Evolutionary conservation across 2,888 invertebrate species (phyloP).

Genomic region (Drosophila villosipedis): DNA sequence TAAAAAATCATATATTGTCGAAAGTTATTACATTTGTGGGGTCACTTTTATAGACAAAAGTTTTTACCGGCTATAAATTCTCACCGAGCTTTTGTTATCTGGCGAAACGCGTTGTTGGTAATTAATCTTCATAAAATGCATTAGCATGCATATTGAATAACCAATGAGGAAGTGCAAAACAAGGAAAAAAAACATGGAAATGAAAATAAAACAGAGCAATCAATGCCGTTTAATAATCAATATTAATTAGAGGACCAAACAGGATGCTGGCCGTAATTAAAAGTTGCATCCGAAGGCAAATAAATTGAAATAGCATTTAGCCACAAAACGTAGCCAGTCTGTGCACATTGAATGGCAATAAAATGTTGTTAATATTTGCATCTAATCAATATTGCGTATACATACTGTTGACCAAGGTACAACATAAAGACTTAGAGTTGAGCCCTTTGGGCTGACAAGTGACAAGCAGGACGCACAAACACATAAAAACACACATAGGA

Average conservation of each 20-base stretch:
- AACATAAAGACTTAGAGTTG: conserved; percentile 24
- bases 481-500: not conserved
- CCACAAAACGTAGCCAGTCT: conserved; percentile 30
- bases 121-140: conserved; percentile 73
- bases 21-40: not conserved
- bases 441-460: conserved; percentile 58
- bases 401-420: conserved; percentile 36
- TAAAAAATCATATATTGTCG: not conserved
- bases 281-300: conserved; percentile 35
- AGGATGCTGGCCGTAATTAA: conserved; percentile 51
- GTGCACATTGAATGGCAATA: conserved; percentile 44
- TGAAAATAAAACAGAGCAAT: conserved; percentile 10
- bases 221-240: conserved; percentile 57
- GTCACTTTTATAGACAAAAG: not conserved
- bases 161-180: conserved; percentile 20
- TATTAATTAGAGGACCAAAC: conserved; percentile 60
- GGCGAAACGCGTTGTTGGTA: conserved; percentile 9
- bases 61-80: conserved; percentile 7
- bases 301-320: conserved; percentile 48
- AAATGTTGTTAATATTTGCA: conserved; percentile 62
- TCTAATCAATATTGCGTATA: conserved; percentile 62
- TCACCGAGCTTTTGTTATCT: not conserved
- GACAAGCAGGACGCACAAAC: conserved; percentile 46
- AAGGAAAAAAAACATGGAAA: conserved; percentile 7
- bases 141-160: conserved; percentile 48